Conservation (phyloP, 2,113 vertebrate species). For the Notothenia coriiceps region DNA sequence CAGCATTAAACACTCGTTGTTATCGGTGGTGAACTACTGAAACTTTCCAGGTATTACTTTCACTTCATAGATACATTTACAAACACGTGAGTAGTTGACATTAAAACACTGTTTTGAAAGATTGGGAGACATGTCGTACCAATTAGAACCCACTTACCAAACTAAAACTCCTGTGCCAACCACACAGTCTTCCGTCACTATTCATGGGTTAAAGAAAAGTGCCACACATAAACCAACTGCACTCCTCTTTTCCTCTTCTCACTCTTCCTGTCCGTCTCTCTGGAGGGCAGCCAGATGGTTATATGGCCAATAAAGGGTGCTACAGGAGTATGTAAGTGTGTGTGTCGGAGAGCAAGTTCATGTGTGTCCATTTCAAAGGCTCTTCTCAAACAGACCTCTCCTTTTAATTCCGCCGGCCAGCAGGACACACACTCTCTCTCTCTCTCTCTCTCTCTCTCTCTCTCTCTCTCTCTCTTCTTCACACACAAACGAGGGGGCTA, state of each 20-base stretch:
- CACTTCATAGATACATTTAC: no score
- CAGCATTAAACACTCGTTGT: no score
- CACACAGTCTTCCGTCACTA: no score
- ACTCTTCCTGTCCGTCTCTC: not conserved
- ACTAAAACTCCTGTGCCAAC: no score
- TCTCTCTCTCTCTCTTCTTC: not conserved
- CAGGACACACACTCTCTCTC: slow-evolving; percentile 37
- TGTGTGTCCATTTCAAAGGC: slow-evolving; percentile 76
- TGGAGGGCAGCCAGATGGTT: slow-evolving; percentile 50
- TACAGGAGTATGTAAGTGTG: slow-evolving; percentile 37
- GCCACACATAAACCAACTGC: not conserved
- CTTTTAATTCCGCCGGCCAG: slow-evolving; percentile 71
- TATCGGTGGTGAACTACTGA: no score
- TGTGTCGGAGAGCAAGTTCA: slow-evolving; percentile 50
- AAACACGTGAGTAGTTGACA: no score
- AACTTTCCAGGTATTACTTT: no score
- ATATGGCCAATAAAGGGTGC: slow-evolving; percentile 52
- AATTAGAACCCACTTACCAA: no score
- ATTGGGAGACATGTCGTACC: no score
- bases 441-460: not conserved
- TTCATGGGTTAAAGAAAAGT: not conserved
- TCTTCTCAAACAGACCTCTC: slow-evolving; percentile 70
- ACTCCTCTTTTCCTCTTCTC: not conserved
- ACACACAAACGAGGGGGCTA: slow-evolving; percentile 42
- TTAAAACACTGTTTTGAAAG: no score